Base-by-base conservation (phyloP, 2,888 invertebrate species). In the Tetranychus piercei region DNA sequence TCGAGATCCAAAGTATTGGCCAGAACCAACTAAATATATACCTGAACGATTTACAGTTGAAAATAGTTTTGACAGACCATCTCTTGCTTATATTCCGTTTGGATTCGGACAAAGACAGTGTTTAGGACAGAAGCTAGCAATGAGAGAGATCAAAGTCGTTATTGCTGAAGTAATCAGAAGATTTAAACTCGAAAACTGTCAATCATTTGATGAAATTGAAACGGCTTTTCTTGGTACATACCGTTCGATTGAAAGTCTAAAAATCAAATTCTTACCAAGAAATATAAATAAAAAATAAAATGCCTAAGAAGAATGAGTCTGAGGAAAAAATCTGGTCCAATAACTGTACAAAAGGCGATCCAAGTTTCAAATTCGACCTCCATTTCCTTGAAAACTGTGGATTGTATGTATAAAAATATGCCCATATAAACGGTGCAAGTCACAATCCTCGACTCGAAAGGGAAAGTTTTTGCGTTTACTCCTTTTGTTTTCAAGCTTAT, bases 1-100 rank as follows among this genome's bases (percentile, higher is more conserved):
- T 71, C 44, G 71, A 9, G 34, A 71, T 71, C 71, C 71, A 43
- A 23, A 71, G 15, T 71, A 9, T 44, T 71, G 44, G 34, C 71
- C 71, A 18, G 71, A 71, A 71, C 71, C 71, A 15, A 11, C 22
- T 1, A 71, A 44, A 44, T 71, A 34, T 43, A 71, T 18, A 6
- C 71, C 71, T 6, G 71, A 71, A 43, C 6, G 71, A 71, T 71
- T 71, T 43, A 9, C 11, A 4, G 0, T 18, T 2, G 43, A 71
- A 11, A 8, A 11, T 45, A n/a, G 22, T 23, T 69, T 8, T 11
- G 11, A 2, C 8, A 18, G 69, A 69, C 69, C 69, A 6, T 23
- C 22, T 3, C 23, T 69, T 8, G 23, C 22, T 11, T 69, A 23
- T 22, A 69, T 69, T 23, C 69, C 69, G 11, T 44, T 65, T 11